phyloP scores from a whole-genome alignment of 2,888 invertebrate genomes.

The Clusia tigrina region DNA sequence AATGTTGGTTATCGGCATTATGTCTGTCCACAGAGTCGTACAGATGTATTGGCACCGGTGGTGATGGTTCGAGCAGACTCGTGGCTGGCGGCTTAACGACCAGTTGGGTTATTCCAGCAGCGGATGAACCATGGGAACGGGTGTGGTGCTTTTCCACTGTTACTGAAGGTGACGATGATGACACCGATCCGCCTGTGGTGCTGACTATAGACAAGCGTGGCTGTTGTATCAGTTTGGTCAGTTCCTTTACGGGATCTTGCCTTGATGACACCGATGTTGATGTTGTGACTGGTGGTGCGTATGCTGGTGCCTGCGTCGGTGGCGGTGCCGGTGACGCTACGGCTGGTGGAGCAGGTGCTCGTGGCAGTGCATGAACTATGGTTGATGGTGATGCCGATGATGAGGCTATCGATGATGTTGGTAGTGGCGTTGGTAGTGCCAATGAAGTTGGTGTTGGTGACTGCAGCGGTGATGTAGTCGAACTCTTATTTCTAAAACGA shows the following conservation, averaged over 20 bases:
- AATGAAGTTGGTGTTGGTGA: neutral
- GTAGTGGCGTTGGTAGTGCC: conserved; percentile 5
- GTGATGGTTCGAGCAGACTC: neutral
- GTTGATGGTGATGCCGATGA: conserved; percentile 1
- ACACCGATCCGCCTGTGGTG: conserved; percentile 11
- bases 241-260: conserved; percentile 11
- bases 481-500: neutral
- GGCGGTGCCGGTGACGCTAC: neutral
- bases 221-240: conserved; percentile 13
- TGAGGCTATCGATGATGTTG: no score
- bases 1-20: conserved; percentile 29
- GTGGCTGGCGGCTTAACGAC: conserved; percentile 11
- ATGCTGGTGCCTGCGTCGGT: neutral
- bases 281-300: neutral
- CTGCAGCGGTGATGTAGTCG: no score
- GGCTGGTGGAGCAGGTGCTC: conserved; percentile 5
- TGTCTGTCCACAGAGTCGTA: neutral
- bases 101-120: no score
- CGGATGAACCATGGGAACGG: neutral
- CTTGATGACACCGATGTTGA: no score
- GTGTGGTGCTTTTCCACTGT: no score
- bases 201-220: neutral
- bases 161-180: conserved; percentile 42
- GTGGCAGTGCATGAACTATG: neutral
- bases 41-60: neutral